Base-by-base conservation (phyloP, 2,113 vertebrate species). In the Misgurnus anguillicaudatus region DNA sequence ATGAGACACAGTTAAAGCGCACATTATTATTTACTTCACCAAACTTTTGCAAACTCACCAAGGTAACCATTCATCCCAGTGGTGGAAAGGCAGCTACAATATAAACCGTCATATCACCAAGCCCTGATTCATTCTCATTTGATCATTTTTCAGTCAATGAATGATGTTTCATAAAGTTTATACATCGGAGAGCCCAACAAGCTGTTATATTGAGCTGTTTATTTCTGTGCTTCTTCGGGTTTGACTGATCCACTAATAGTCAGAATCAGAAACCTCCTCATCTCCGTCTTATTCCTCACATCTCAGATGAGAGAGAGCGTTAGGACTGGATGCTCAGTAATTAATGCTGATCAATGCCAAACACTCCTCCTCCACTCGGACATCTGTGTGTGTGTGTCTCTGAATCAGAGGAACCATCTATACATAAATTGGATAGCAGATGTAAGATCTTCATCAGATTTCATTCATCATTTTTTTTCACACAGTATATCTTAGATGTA, bases 271-370 rank as follows among this genome's bases (percentile, higher is more conserved):
- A 36, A 51, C 61, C 42, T 16, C 39, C 45, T 36, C 42, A 19
- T 55, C 38, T 4, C 41, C 16, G 4, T 51, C 63, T 45, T 42
- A 69, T 58, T 14, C 5, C 11, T 82, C 53, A n/a, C 57, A 41
- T 14, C 47, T 61, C 62, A 16, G 38, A 73, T 70, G 17, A 73
- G 45, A 62, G 42, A n/a, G n/a, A 45, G 51, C 9, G 47, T 45
- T 45, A 31, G 67, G 45, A 78, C 5, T n/a, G n/a, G 36, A 63
- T 53, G 16, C 51, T 73, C 62, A 42, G 55, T 62, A 78, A 78
- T 82, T 60, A 73, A 60, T 2, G 13, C 53, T 7, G 17, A 36
- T 47, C 47, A n/a, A 62, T n/a, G 2, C 24, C 38, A 17, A 53
- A 57, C 17, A 57, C 53, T 19, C 17, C 17, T 19, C 17, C n/a